Evolutionary conservation across 2,888 invertebrate species (phyloP).

Genomic region (Eupithecia vulgata): DNA sequence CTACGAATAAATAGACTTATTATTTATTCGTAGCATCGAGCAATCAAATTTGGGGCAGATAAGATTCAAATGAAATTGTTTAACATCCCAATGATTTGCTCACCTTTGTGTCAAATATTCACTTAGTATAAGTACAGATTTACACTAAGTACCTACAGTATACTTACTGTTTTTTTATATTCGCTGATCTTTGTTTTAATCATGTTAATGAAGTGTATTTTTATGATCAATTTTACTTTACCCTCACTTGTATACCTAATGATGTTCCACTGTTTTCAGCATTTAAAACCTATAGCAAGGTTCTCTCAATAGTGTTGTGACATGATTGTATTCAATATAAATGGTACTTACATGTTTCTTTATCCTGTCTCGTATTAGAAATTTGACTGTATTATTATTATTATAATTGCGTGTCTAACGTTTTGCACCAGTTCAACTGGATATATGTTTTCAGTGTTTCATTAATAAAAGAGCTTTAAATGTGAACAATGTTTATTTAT

Average conservation of each 20-base stretch:
- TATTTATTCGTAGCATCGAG: no score
- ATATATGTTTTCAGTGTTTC: slow-evolving; percentile 46
- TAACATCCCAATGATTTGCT: slow-evolving; percentile 44
- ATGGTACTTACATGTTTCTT: not conserved
- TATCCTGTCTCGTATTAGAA: not conserved
- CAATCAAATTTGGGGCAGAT: not conserved
- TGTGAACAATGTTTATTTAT: slow-evolving; percentile 49
- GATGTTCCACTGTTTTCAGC: not conserved
- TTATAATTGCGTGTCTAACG: slow-evolving; percentile 6
- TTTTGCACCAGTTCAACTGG: slow-evolving; percentile 45
- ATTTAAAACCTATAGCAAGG: not conserved
- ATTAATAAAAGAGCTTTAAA: slow-evolving; percentile 56
- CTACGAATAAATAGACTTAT: no score
- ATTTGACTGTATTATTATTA: not conserved
- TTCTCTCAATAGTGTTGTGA: not conserved
- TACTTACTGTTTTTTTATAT: not conserved
- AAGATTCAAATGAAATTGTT: slow-evolving; percentile 37
- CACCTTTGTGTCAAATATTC: slow-evolving; percentile 55
- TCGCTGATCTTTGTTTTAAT: slow-evolving; percentile 5
- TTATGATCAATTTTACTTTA: not conserved
- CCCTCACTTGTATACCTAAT: not conserved
- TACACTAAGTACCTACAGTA: not conserved
- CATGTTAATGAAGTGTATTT: slow-evolving; percentile 6
- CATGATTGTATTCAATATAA: not conserved
- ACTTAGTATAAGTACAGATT: slow-evolving; percentile 16